These are phyloP conservation scores for Leptogaster cylindrica DNA, from an alignment of 2,888 invertebrate species.

Conservation along the genomic window DNA sequence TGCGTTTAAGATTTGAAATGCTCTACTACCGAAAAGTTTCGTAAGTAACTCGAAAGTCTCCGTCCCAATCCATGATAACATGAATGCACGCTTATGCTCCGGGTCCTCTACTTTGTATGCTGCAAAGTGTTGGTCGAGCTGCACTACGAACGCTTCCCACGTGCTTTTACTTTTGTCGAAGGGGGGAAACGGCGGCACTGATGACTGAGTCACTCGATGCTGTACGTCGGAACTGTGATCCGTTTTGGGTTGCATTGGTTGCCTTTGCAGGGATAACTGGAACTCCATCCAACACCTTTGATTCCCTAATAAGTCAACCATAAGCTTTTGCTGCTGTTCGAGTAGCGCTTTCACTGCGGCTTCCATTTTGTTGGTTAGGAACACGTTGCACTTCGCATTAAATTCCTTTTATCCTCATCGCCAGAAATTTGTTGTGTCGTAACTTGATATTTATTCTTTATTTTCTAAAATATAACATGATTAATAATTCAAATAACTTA, in stretches of 20 bases:
- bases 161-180: neutral
- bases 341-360: neutral
- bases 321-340: neutral
- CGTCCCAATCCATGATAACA: neutral
- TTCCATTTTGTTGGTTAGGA: neutral
- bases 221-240: neutral
- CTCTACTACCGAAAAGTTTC: neutral
- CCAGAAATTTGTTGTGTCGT: too few species aligned
- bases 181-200: neutral
- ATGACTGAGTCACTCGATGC: neutral
- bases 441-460: too few species aligned
- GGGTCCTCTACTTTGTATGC: neutral
- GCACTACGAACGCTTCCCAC: neutral
- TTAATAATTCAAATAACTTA: too few species aligned
- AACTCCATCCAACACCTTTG: neutral
- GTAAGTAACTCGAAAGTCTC: neutral
- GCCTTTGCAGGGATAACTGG: neutral
- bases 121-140: neutral
- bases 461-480: too few species aligned
- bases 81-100: neutral
- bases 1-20: conserved; percentile 31
- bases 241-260: neutral
- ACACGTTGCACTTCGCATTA: neutral
- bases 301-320: neutral
- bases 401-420: neutral